phyloP scores from a whole-genome alignment of 2,113 vertebrate species.

The Salvelinus namaycush region DNA sequence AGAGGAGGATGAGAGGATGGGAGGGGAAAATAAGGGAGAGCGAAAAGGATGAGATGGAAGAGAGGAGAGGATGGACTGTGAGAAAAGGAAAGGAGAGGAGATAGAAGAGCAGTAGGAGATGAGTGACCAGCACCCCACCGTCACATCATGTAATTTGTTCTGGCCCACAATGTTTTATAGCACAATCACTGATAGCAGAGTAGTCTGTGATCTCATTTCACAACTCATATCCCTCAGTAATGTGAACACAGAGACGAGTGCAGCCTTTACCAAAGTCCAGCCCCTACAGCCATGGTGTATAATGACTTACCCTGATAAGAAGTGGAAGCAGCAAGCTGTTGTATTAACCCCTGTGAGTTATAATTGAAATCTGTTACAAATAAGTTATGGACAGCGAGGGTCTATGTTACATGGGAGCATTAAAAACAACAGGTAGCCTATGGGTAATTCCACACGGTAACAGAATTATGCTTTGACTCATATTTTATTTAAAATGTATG shows the following conservation, averaged over 20 bases:
- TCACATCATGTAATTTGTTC: slow-evolving; percentile 68
- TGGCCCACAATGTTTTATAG: slow-evolving; percentile 74
- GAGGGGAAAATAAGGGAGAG: slow-evolving; percentile 42
- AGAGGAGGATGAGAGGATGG: too few relatives aligned
- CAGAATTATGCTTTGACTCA: slow-evolving; percentile 47
- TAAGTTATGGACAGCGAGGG: slow-evolving; percentile 54
- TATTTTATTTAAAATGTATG: slow-evolving; percentile 38
- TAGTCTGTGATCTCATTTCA: slow-evolving; percentile 76
- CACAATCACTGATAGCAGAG: slow-evolving; percentile 65
- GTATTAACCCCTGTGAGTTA: slow-evolving; percentile 64
- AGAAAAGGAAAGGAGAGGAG: slow-evolving; percentile 40
- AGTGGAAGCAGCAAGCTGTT: slow-evolving; percentile 67
- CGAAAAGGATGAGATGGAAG: slow-evolving; percentile 33
- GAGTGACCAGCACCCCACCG: slow-evolving; percentile 57
- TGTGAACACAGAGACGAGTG: slow-evolving; percentile 72
- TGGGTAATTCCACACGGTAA: neutral
- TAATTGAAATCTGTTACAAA: slow-evolving; percentile 71
- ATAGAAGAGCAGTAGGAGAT: slow-evolving; percentile 44
- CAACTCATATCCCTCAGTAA: slow-evolving; percentile 75
- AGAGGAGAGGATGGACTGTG: slow-evolving; percentile 29
- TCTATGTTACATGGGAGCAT: slow-evolving; percentile 28
- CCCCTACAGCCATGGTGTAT: slow-evolving; percentile 60
- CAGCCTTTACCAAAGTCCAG: slow-evolving; percentile 68
- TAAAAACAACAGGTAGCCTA: slow-evolving; percentile 15
- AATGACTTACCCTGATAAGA: slow-evolving; percentile 67